Conservation (phyloP, 2,113 vertebrate genomes). For the Zapornia atra region DNA sequence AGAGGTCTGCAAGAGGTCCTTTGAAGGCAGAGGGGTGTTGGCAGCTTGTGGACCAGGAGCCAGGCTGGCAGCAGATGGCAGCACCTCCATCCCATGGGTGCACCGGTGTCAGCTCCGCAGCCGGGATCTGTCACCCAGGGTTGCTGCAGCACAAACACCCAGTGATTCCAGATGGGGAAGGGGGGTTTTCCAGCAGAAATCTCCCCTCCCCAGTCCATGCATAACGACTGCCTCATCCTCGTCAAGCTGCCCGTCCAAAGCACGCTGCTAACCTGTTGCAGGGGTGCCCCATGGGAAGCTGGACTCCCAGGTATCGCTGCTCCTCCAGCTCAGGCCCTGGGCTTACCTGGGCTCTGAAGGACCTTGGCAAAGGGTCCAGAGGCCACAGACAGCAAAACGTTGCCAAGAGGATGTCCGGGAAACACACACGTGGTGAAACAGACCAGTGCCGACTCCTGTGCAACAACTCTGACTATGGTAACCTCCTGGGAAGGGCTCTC, state of each 20-base stretch:
- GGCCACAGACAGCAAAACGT: neutral
- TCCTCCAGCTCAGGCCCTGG: neutral
- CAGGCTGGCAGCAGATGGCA: conserved; percentile 6
- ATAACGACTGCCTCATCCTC: neutral
- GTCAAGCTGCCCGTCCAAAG: neutral
- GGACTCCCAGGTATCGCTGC: neutral
- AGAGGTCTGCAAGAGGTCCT: neutral
- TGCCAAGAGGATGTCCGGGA: neutral
- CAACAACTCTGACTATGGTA: neutral
- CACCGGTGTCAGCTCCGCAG: neutral
- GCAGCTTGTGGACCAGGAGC: neutral
- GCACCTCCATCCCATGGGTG: neutral
- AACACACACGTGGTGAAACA: neutral
- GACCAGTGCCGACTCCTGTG: neutral
- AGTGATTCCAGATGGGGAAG: neutral
- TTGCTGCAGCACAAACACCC: neutral
- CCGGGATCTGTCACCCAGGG: neutral
- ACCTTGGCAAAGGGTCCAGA: neutral
- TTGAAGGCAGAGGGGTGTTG: neutral
- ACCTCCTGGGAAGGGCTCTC: neutral
- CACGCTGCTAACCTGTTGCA: neutral
- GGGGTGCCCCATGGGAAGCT: neutral
- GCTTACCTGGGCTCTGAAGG: neutral
- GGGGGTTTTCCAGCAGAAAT: neutral
- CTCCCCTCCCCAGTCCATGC: neutral